Conservation (phyloP, 2,797 vertebrate species). For the Macroramphosus scolopax region DNA sequence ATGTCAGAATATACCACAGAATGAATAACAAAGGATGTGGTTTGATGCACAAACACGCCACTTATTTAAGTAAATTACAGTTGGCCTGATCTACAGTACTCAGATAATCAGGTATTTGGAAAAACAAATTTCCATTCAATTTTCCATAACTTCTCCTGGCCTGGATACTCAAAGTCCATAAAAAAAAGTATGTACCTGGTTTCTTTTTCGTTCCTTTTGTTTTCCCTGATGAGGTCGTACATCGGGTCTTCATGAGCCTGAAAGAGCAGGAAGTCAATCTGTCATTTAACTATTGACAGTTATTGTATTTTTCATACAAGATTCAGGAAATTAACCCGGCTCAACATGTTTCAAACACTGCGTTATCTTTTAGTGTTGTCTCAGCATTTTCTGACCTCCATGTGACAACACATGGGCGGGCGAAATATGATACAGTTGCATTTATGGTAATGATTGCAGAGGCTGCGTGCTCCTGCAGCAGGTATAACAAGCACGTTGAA, state of each 20-base stretch:
- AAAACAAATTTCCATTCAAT: too few species aligned
- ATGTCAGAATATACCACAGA: too few species aligned
- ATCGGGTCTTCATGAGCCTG: constrained; percentile 98
- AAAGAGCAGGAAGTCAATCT: constrained; percentile 15
- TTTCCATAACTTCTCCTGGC: too few species aligned
- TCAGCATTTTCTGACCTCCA: constrained; percentile 40
- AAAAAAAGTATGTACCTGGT: constrained; percentile 77
- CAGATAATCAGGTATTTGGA: too few species aligned
- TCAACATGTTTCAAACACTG: constrained; percentile 8
- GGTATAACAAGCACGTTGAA: too few species aligned
- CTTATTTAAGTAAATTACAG: too few species aligned
- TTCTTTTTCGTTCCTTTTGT: constrained; percentile 93
- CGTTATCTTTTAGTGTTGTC: background rate
- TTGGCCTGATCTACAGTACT: too few species aligned
- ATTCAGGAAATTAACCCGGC: background rate
- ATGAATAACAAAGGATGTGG: too few species aligned
- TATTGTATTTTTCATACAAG: background rate
- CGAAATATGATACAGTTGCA: constrained; percentile 56
- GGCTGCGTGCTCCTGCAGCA: constrained; percentile 28
- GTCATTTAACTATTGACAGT: background rate
- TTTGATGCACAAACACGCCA: too few species aligned
- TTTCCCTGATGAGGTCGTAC: constrained; percentile 95
- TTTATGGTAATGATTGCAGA: constrained; percentile 67
- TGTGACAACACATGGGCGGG: constrained; percentile 29
- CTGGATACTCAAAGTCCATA: too few species aligned